Evolutionary conservation across 2,113 vertebrate genomes (phyloP), one percentile per base, ranked within the genome.

Genomic region (Oxygymnocypris stewartii): DNA sequence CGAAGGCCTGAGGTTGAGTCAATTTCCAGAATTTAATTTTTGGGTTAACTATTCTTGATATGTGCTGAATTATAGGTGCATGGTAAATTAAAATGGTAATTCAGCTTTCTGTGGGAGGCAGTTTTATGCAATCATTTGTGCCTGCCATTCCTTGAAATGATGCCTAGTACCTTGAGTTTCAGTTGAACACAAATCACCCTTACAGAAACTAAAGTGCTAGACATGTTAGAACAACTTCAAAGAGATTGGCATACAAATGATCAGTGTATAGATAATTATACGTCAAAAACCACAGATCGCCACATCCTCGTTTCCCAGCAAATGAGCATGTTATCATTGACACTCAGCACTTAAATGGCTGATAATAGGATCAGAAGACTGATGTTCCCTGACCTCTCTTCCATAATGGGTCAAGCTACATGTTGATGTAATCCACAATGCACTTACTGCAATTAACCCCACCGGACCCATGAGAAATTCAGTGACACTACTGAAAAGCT

Each of bases 281-380:
- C 4, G 31, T 6, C 25, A 35, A 69, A 37, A 47, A 84, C 85
- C 82, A 40, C 85, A 89, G 54, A 82, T 40, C 57, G 3, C 57
- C 42, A 76, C 78, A 16, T 47, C 37, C 51, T 69, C 54, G 18
- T 61, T 84, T 71, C 54, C 49, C 49, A 88, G 85, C 47, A 87
- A 16, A 85, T 67, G 82, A 80, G 63, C 8, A 47, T 88, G 47
- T 77, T 44, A 57, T 69, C 49, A 51, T 82, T 82, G 63, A 51
- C 91, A 91, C 90, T 92, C 75, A 89, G 91, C 86, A 31, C 80
- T 82, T 89, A 91, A 92, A 92, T 91, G 86, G 85, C 51, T 71
- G 71, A 87, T 93, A 93, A 92, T 93, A 82, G 65, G 88, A 93
- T 94, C 86, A 91, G 65, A 73, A 85, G 82, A 84, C 92, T 90